phyloP scores from a whole-genome alignment of 2,113 vertebrate species.

The Ascaphus truei region DNA sequence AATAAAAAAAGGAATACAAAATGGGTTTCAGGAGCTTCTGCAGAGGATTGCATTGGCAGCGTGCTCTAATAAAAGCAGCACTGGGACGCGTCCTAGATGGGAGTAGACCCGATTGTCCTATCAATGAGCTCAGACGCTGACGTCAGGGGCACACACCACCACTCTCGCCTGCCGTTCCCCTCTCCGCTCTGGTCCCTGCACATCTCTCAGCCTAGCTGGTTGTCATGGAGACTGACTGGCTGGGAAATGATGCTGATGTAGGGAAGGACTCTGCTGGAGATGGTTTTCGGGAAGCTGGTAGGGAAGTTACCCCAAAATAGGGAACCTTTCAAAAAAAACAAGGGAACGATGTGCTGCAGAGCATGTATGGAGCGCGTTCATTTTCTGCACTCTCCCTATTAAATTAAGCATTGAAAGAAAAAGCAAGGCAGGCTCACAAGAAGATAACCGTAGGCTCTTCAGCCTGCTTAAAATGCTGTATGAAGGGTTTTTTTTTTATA shows the following conservation, averaged over 20 bases:
- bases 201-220: slow-evolving; percentile 71
- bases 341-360: too few relatives aligned
- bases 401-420: too few relatives aligned
- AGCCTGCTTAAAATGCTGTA: too few relatives aligned
- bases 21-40: slow-evolving; percentile 30
- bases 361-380: too few relatives aligned
- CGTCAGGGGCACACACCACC: slow-evolving; percentile 64
- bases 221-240: slow-evolving; percentile 77
- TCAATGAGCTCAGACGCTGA: slow-evolving; percentile 52
- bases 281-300: slow-evolving; percentile 27
- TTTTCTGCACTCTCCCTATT: too few relatives aligned
- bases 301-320: too few relatives aligned
- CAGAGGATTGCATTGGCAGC: slow-evolving; percentile 45
- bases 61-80: slow-evolving; percentile 51
- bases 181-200: slow-evolving; percentile 47
- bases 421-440: too few relatives aligned
- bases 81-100: slow-evolving; percentile 55
- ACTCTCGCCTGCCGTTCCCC: slow-evolving; percentile 50
- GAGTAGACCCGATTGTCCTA: slow-evolving; percentile 67
- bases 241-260: slow-evolving; percentile 54
- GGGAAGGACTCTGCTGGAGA: slow-evolving; percentile 48
- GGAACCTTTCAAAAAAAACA: too few relatives aligned
- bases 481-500: too few relatives aligned
- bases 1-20: slow-evolving; percentile 18
- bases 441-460: too few relatives aligned